These are phyloP conservation scores for Agrilus biguttatus DNA, from an alignment of 2,888 invertebrate genomes.

Conservation along the genomic window DNA sequence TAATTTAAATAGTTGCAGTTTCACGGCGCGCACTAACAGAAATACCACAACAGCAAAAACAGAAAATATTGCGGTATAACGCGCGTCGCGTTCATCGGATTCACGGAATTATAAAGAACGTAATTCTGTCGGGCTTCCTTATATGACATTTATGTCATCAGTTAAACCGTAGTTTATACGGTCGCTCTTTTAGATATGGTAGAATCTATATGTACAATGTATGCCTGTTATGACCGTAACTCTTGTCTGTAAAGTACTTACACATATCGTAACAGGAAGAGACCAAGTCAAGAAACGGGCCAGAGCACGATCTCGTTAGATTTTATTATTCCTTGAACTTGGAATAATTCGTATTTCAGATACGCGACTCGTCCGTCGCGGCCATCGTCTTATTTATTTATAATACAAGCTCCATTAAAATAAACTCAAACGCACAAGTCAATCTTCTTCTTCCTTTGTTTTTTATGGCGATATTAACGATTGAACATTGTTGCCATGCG, in stretches of 20 bases:
- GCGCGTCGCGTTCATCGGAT: too few relatives aligned
- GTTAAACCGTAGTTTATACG: conserved; percentile 11
- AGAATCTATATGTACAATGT: conserved; percentile 7
- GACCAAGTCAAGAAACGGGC: conserved; percentile 7
- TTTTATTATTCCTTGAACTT: conserved; percentile 29
- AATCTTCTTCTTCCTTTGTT: too few relatives aligned
- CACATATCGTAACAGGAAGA: conserved; percentile 9
- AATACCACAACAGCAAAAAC: too few relatives aligned
- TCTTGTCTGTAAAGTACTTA: conserved; percentile 3
- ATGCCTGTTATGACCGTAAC: conserved; percentile 11
- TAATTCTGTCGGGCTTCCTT: conserved; percentile 9
- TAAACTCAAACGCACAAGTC: too few relatives aligned
- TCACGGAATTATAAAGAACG: conserved; percentile 7
- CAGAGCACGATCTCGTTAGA: conserved; percentile 26
- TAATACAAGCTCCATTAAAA: too few relatives aligned
- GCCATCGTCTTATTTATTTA: too few relatives aligned
- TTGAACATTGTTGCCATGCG: too few relatives aligned
- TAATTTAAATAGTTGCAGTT: too few relatives aligned
- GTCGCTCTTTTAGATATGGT: conserved; percentile 12
- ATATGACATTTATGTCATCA: conserved; percentile 11
- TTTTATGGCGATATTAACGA: too few relatives aligned
- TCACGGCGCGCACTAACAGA: too few relatives aligned
- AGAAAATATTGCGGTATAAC: too few relatives aligned
- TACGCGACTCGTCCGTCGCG: not conserved
- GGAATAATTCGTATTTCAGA: conserved; percentile 7